Percentiles rank a stretch among this genome's conserved stretches.
These are phyloP conservation scores for Serrognathus titanus DNA, from an alignment of 2,888 invertebrate species.

Conservation along the genomic window DNA sequence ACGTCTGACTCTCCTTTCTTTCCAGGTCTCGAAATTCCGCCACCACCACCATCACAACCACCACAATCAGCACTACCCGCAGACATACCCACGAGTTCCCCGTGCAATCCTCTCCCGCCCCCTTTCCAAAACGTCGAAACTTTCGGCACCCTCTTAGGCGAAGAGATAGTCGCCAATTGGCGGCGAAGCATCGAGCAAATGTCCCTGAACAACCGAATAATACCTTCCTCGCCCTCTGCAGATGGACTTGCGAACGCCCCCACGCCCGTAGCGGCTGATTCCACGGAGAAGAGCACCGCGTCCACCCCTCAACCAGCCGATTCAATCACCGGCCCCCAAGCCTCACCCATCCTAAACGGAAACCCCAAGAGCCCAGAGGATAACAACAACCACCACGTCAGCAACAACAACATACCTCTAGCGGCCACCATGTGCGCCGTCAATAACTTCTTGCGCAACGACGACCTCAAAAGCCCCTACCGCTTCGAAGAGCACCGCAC, in stretches of 20 bases:
- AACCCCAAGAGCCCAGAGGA: constrained; percentile 56
- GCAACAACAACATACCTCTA: constrained; percentile 53
- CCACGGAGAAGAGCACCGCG: constrained; percentile 46
- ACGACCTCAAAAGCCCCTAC: constrained; percentile 64
- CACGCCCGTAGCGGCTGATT: constrained; percentile 47
- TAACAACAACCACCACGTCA: constrained; percentile 51
- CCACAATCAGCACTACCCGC: constrained; percentile 27
- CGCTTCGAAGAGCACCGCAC: constrained; percentile 79
- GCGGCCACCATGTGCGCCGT: constrained; percentile 50
- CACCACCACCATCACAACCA: constrained; percentile 44
- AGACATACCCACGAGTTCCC: constrained; percentile 39
- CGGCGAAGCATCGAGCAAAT: constrained; percentile 64
- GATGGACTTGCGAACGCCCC: constrained; percentile 45
- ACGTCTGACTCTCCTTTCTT: background rate
- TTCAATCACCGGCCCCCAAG: constrained; percentile 37
- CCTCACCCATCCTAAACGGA: constrained; percentile 42
- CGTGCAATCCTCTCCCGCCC: constrained; percentile 52
- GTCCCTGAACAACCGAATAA: constrained; percentile 40
- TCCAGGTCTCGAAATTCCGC: constrained; percentile 19
- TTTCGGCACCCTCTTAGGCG: constrained; percentile 74
- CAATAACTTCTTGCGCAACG: constrained; percentile 44
- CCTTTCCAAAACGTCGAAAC: constrained; percentile 65
- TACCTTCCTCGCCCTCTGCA: constrained; percentile 31
- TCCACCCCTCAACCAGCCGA: constrained; percentile 54
- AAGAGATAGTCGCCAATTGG: constrained; percentile 79